Evolutionary conservation across 1,140 invertebrate species (phyloP).

Genomic region (Cyphomyrmex costatus): DNA sequence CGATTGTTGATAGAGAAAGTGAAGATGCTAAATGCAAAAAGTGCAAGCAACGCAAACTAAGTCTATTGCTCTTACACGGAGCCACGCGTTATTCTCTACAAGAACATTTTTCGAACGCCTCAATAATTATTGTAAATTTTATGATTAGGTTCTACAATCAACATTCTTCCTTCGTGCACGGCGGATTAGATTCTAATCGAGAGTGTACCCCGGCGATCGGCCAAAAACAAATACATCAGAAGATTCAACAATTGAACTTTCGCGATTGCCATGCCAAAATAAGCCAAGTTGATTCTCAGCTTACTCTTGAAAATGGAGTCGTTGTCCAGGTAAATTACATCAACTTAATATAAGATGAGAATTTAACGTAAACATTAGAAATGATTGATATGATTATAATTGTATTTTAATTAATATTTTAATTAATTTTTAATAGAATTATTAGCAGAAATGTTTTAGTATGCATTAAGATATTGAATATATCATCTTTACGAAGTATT

Average conservation of each 20-base stretch:
- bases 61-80: neutral
- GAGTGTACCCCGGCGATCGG: conserved; percentile 95
- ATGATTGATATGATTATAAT: neutral
- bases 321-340: conserved; percentile 93
- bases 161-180: conserved; percentile 98
- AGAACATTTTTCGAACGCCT: neutral
- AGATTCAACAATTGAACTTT: conserved; percentile 98
- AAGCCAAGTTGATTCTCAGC: conserved; percentile 96
- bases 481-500: neutral
- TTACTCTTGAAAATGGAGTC: conserved; percentile 97
- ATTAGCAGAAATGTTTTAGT: neutral
- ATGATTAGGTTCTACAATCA: conserved; percentile 96
- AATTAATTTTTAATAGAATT: neutral
- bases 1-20: too few species aligned
- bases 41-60: too few species aligned
- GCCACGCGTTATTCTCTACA: neutral
- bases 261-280: conserved; percentile 99
- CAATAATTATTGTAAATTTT: neutral
- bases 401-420: too few species aligned
- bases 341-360: neutral
- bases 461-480: neutral
- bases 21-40: too few species aligned
- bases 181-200: conserved; percentile 93
- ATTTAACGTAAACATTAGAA: neutral
- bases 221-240: conserved; percentile 97